Conservation (phyloP, 2,888 invertebrate genomes). For the Nomada fucata region DNA sequence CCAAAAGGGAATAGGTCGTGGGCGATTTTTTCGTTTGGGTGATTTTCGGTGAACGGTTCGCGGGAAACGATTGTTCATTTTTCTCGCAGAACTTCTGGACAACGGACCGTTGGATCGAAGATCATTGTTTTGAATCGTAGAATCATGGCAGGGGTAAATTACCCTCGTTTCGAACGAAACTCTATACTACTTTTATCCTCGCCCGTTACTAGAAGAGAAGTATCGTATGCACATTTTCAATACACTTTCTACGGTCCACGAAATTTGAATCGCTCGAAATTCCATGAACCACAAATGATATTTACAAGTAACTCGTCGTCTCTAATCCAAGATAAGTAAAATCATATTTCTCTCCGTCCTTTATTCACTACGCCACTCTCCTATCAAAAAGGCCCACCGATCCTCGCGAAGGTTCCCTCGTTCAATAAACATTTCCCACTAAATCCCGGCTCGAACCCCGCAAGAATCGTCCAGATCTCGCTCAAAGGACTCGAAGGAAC, state of each 20-base stretch:
- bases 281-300: too few relatives aligned
- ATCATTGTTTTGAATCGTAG: not conserved
- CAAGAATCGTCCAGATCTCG: not conserved
- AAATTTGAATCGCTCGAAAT: too few relatives aligned
- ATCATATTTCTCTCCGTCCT: too few relatives aligned
- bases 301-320: too few relatives aligned
- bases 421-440: not conserved
- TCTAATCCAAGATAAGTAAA: too few relatives aligned
- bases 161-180: too few relatives aligned
- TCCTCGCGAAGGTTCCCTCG: not conserved
- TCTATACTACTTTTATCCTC: too few relatives aligned
- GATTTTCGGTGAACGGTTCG: not conserved
- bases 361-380: too few relatives aligned
- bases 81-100: not conserved
- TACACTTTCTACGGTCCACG: too few relatives aligned
- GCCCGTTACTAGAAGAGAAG: too few relatives aligned
- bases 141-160: too few relatives aligned
- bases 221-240: too few relatives aligned
- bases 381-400: not conserved
- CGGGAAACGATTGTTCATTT: not conserved
- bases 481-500: not conserved
- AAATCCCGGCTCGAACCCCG: not conserved
- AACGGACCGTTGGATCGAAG: not conserved
- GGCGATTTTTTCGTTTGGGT: conserved; percentile 3
- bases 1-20: not conserved